phyloP scores from a whole-genome alignment of 2,797 vertebrate genomes.

The Enteromius fasciolatus region DNA sequence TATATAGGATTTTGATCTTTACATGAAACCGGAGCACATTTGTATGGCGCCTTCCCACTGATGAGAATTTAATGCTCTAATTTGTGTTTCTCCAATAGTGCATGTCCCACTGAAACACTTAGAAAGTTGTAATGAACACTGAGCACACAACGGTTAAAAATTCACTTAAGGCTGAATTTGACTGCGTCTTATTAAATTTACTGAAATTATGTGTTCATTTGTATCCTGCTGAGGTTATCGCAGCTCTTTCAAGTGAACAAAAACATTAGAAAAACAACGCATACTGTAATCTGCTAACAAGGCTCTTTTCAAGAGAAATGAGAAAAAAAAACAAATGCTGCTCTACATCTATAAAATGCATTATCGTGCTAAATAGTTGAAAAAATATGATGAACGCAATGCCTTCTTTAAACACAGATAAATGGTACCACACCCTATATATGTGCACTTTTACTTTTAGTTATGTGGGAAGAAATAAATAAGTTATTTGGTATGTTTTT shows the following conservation, averaged over 20 bases:
- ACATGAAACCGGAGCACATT: neutral
- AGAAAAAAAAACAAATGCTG: neutral
- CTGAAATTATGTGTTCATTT: neutral
- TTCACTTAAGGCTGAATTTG: conserved; percentile 30
- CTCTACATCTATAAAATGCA: neutral
- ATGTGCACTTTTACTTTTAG: conserved; percentile 1
- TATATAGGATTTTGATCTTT: neutral
- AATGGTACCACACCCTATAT: conserved; percentile 51
- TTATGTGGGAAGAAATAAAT: neutral
- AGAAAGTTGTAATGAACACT: neutral
- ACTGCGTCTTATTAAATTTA: conserved; percentile 26
- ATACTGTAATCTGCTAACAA: neutral
- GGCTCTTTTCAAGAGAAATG: neutral
- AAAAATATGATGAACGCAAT: neutral
- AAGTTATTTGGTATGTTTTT: neutral
- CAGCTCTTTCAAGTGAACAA: conserved; percentile 9
- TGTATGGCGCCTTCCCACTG: neutral
- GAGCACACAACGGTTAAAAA: conserved; percentile 11
- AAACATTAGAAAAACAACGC: neutral
- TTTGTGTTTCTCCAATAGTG: conserved; percentile 16
- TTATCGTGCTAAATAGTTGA: neutral
- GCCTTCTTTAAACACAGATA: conserved; percentile 9
- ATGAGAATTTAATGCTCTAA: conserved; percentile 15
- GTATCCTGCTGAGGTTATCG: neutral
- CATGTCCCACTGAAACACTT: conserved; percentile 13